A percentile compares a stretch with the other conserved stretches of the same genome.
Conservation (phyloP, 1,140 invertebrate genomes). For the Periplaneta americana region DNA sequence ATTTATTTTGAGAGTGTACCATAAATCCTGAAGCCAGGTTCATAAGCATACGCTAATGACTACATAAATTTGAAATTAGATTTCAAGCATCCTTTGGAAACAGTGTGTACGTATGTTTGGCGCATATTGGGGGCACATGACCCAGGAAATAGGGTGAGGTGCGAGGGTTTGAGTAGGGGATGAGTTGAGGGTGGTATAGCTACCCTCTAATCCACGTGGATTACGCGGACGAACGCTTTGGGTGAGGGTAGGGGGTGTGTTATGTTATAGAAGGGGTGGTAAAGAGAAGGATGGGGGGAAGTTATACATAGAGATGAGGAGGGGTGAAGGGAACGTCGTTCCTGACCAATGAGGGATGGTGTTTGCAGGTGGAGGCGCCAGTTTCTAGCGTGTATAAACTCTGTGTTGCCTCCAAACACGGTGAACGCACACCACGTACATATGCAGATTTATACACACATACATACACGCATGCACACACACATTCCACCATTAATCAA, state of each 20-base stretch:
- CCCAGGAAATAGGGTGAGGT: neutral
- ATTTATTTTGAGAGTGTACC: too few relatives aligned
- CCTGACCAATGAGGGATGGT: neutral
- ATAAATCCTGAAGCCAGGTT: too few relatives aligned
- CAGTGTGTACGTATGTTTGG: neutral
- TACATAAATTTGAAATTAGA: neutral
- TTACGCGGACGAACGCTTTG: neutral
- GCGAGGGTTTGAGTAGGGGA: neutral
- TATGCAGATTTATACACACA: neutral
- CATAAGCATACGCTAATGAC: neutral
- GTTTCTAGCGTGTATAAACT: neutral
- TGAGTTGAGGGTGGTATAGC: neutral
- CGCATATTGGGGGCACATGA: neutral
- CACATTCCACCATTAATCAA: neutral
- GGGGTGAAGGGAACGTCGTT: neutral
- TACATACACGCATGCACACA: neutral
- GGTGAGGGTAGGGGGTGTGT: neutral
- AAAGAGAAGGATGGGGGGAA: neutral
- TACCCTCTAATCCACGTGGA: neutral
- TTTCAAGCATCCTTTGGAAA: neutral
- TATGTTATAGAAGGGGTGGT: neutral
- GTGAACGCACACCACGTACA: neutral
- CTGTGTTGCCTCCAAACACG: neutral
- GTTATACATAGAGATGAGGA: neutral
- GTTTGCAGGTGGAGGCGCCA: neutral